phyloP scores from a whole-genome alignment of 1,140 invertebrate genomes.

The Ptiloglossa arizonensis region DNA sequence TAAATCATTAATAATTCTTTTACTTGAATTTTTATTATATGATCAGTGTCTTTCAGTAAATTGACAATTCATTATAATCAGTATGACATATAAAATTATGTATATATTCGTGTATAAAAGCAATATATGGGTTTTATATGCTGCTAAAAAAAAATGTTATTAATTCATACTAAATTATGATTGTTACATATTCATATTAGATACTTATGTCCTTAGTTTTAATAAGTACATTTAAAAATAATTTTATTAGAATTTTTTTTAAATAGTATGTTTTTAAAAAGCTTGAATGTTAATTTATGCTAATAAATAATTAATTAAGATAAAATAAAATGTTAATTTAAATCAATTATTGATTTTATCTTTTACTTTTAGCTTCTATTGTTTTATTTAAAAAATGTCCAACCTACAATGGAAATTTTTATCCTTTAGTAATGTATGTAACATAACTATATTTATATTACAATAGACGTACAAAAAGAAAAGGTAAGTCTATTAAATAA shows the following conservation, averaged over 20 bases:
- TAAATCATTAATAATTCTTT: not conserved
- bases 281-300: not conserved
- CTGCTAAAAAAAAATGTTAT: not conserved
- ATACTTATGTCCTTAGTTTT: not conserved
- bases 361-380: not conserved
- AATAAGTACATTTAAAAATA: not conserved
- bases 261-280: not conserved
- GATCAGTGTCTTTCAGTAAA: not conserved
- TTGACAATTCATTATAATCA: not conserved
- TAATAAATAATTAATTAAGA: not conserved
- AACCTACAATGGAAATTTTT: not conserved
- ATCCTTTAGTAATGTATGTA: not conserved
- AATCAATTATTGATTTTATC: not conserved
- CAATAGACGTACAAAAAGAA: not conserved
- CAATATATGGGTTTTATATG: too few species aligned
- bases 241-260: not conserved
- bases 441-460: not conserved
- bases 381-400: not conserved
- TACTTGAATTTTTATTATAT: not conserved
- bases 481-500: not conserved
- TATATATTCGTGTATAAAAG: not conserved
- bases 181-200: not conserved
- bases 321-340: not conserved
- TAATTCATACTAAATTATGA: not conserved
- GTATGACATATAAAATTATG: not conserved